Conservation (phyloP, 1,140 invertebrate species). For the Eurytemora carolleeae region DNA sequence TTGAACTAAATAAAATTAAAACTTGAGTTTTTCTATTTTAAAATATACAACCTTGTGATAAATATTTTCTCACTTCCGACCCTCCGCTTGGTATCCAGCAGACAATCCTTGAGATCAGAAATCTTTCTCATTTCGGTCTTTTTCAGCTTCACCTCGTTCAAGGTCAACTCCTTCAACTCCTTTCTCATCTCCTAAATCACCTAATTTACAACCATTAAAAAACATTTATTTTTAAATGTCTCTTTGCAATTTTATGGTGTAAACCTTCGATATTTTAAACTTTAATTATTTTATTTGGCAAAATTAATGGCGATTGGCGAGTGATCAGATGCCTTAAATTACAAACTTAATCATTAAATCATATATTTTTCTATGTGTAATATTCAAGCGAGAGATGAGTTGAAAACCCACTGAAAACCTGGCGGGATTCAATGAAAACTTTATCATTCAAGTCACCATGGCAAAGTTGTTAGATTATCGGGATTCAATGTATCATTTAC, state of each 20-base stretch:
- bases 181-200: not conserved
- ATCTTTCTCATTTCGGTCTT: not conserved
- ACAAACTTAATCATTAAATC: not conserved
- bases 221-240: not conserved
- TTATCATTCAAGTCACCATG: too few relatives aligned
- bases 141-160: not conserved
- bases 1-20: not conserved
- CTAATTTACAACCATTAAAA: not conserved
- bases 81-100: not conserved
- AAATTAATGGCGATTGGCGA: not conserved
- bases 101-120: not conserved
- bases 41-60: not conserved
- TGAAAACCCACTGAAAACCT: too few relatives aligned
- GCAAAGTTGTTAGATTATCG: too few relatives aligned
- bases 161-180: not conserved
- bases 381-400: too few relatives aligned
- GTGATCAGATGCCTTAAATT: not conserved
- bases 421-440: too few relatives aligned
- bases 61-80: not conserved
- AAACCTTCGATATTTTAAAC: not conserved
- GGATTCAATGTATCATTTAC: too few relatives aligned
- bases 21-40: not conserved
- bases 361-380: not conserved
- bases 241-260: not conserved
- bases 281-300: not conserved